Evolutionary conservation across 2,113 vertebrate genomes (phyloP), one percentile per base, ranked within the genome.

Genomic region (Mesocricetus auratus): DNA sequence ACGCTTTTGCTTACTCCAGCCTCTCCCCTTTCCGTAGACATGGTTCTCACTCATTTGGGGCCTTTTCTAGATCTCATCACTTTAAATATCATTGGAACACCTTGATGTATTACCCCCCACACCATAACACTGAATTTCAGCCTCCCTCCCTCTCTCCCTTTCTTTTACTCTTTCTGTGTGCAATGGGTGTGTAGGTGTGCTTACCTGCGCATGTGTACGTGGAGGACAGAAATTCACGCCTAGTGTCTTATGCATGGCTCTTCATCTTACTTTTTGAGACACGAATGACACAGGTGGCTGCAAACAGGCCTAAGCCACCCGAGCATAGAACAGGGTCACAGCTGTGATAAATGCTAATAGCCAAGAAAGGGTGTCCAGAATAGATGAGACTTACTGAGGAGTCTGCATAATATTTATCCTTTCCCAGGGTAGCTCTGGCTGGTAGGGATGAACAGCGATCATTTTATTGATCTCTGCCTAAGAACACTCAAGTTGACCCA

Each of bases 381-480:
- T 15, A 24, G 56, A 53, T 53, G 29, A 3, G 26, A 33, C 9
- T 33, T 31, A 36, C 53, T 58, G 15, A 4, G 81, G 31, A 4
- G 26, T 17, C 33, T 62, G 15, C 39, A 2, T 19, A 33, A 33
- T 6, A n/a, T 3, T 42, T 6, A 26, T 56, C 26, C 26, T 33
- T 39, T 4, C 4, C 21, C 19, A 8, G 0, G 0, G 24, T 31
- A 5, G 31, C 1, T 1, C 16, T 16, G 4, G 13, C 7, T 13
- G 2, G 15, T 19, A 3, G 22, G 19, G 39, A 17, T 2, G 15
- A 29, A 22, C 1, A 16, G 22, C 15, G 2, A 42, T 4, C 7
- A 24, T 53, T 47, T 15, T 11, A 56, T 56, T 89, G 13, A 1
- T 11, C 42, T n/a, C 22, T 0, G 5, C 33, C 33, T 26, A 7